Base-by-base conservation (phyloP, 2,113 vertebrate species). In the Microtus oregoni region DNA sequence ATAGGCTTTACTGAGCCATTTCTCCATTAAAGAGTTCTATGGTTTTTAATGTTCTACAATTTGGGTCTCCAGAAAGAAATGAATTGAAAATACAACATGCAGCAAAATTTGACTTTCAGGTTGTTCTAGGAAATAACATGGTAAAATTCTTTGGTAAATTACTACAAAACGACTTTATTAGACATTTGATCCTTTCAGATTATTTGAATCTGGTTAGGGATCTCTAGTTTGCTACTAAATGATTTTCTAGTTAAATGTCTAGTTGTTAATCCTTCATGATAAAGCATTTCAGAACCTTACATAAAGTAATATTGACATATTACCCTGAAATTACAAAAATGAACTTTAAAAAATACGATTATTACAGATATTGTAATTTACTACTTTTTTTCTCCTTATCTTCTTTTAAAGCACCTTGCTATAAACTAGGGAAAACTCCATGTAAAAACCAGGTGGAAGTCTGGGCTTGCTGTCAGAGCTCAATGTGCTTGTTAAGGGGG, bases 401-500 rank as follows among this genome's bases (percentile, higher is more conserved):
- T 92, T 89, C 86, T 87, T 85, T 58, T 94, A 91, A 91, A 76
- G 5, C 52, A 82, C 78, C 73, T 95, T 94, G 67, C 77, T 94
- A 95, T 94, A 97, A 96, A 95, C 72, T 35, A 85, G 90, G n/a
- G 75, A 96, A 94, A 92, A 38, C 92, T 95, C 90, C 92, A 10
- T 95, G 89, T 91, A 94, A 86, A 47, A 96, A 81, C 44, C 73
- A 95, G 58, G 86, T 97, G 72, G 96, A 97, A 95, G 92, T 94
- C 82, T 96, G 95, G 77, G 89, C 94, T 97, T 97, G 95, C 92
- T 95, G 95, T 96, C 95, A 97, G 83, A 95, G 88, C 92, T 95
- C 94, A 97, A 94, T 96, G 92, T 92, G 92, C 95, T 96, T 83
- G 81, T 95, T 94, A 96, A 96, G 96, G 96, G 95, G 94, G 95